Base-by-base conservation (phyloP, 92 coral and sea anemone genomes). In the Heliopora coerulea region DNA sequence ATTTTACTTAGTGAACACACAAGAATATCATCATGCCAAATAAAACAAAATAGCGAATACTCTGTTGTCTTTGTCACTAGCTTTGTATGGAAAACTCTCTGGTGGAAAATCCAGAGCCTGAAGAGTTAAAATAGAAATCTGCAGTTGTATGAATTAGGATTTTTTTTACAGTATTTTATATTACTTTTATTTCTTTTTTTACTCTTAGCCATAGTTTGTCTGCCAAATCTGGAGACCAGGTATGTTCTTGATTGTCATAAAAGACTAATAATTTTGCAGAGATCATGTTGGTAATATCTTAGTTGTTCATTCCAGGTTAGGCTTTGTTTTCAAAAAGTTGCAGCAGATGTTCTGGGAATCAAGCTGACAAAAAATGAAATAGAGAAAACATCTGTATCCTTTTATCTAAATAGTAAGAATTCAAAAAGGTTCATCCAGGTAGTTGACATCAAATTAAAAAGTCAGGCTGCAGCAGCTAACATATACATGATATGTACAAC, bases 151-250 rank as follows among this genome's bases (percentile, higher is more conserved):
- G n/a, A n/a, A n/a, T n/a, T n/a, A n/a, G n/a, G n/a, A n/a, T n/a
- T n/a, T n/a, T n/a, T n/a, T n/a, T n/a, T n/a, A n/a, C 64, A 58
- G 54, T 23, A 6, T 14, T 17, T 37, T n/a, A 19, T 21, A 3
- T 65, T 17, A n/a, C 21, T 23, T 21, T 46, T 23, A 44, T 46
- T 12, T 63, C 3, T 58, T 54, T 31, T 13, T 0, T 46, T 7
- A 35, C 39, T 86, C 86, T 46, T 89, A 93, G 98, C 64, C 91
- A 89, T 68, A 88, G 84, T 83, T 80, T 93, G 29, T 93, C 98
- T 49, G 96, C 98, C 19, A 93, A 93, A 79, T 89, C 98, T 4
- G 93, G 96, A 79, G 96, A 93, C 52, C 98, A 93, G 96, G 98
- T 89, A 32, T 31, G 0, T 11, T 15, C 24, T 27, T 13, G 2